phyloP scores from a whole-genome alignment of 1,140 invertebrate genomes.

The Zaprionus ghesquierei region DNA sequence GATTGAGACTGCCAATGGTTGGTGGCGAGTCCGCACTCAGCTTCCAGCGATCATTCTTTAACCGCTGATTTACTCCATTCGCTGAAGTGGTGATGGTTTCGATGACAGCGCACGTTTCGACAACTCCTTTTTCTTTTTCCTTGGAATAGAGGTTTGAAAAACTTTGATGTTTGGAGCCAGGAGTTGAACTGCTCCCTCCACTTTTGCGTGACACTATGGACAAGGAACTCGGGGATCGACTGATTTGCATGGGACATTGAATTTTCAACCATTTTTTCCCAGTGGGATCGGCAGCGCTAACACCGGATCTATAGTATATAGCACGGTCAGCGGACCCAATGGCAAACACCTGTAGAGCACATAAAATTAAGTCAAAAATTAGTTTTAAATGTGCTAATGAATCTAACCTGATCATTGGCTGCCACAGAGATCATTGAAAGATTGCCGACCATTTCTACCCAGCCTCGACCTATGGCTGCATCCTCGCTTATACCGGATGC shows the following conservation, averaged over 20 bases:
- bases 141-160: conserved; percentile 78
- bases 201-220: conserved; percentile 81
- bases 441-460: conserved; percentile 93
- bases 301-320: conserved; percentile 91
- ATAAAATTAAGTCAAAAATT: conserved; percentile 43
- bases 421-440: conserved; percentile 93
- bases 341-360: conserved; percentile 84
- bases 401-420: conserved; percentile 89
- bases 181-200: conserved; percentile 84
- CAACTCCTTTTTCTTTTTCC: conserved; percentile 79
- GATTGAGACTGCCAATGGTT: conserved; percentile 76
- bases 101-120: conserved; percentile 71
- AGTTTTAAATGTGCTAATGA: conserved; percentile 84
- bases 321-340: conserved; percentile 87
- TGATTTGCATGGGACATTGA: conserved; percentile 90
- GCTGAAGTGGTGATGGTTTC: conserved; percentile 85
- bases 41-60: conserved; percentile 74
- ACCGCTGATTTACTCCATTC: conserved; percentile 61
- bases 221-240: conserved; percentile 89
- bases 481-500: conserved; percentile 88
- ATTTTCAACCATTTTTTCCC: conserved; percentile 93
- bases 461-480: conserved; percentile 88
- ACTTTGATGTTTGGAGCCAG: conserved; percentile 80
- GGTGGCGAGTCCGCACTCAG: conserved; percentile 70
- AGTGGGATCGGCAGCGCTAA: conserved; percentile 89